Evolutionary conservation across 2,113 vertebrate species (phyloP), one percentile per base, ranked within the genome.

Genomic region (Corythaixoides concolor): DNA sequence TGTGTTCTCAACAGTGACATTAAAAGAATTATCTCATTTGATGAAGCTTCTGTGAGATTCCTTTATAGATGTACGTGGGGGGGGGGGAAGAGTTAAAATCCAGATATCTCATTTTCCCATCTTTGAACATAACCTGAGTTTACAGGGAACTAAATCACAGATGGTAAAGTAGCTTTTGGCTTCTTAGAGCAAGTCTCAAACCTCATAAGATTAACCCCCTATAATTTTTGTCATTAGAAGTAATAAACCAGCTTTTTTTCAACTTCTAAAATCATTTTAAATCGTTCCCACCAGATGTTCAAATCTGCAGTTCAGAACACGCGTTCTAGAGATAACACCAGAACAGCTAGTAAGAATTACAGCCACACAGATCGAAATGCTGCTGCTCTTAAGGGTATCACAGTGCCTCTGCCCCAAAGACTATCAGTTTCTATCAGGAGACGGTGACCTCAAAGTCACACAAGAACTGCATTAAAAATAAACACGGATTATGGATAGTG

Each of bases 261-360:
- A 72, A 22, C 43, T 59, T 67, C 45, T 59, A 50, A 75, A 95
- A 91, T 84, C 3, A 85, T 69, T 92, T 94, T 92, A 62, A 92
- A 89, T 64, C 28, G 60, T 70, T 96, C 53, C 63, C 81, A 89
- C 45, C 97, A 97, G 94, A 89, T 90, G 81, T 88, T 92, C 82
- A 47, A 15, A 83, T 2, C 75, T 49, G 66, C 66, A 90, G 85
- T 52, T 84, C 58, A 96, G 76, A 95, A 94, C 69, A 82, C 43
- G 66, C 10, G 28, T 62, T 96, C 90, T 60, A 74, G 75, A 96
- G 78, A 53, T 52, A 93, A 81, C 84, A 91, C 50, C 75, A 45
- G 47, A 89, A 89, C 23, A 90, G 70, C 70, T 80, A 92, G 6
- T 74, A 86, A 85, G 92, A 94, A 88, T 63, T 90, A 82, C 15